phyloP scores from a whole-genome alignment of 53 echinoderm and acorn worm genomes.

The Echinarachnius parma region DNA sequence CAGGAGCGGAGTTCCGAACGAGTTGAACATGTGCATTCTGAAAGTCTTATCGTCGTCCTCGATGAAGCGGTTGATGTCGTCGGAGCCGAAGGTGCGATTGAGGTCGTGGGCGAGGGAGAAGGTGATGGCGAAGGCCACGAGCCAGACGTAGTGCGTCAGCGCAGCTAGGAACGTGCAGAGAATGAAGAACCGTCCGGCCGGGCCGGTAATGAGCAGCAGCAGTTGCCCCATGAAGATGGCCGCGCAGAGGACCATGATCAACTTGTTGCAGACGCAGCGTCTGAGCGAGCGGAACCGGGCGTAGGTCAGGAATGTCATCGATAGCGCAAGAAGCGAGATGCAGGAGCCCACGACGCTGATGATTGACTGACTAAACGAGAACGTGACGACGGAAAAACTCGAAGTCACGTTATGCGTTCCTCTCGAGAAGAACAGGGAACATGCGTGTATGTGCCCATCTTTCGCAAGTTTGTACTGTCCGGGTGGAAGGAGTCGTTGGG shows the following conservation, averaged over 20 bases:
- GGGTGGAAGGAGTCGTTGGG: not conserved
- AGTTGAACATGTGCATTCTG: not conserved
- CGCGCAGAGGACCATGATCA: conserved; percentile 34
- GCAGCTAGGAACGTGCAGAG: conserved; percentile 23
- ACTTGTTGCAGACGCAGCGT: conserved; percentile 27
- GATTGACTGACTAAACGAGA: conserved; percentile 16
- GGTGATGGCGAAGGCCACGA: conserved; percentile 33
- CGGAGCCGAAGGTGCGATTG: conserved; percentile 36
- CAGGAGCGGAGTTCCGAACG: conserved; percentile 27
- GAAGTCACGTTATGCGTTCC: conserved; percentile 3
- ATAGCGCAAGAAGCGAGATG: conserved; percentile 18
- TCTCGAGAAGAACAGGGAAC: too few species aligned
- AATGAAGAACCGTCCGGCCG: not conserved
- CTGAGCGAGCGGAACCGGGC: conserved; percentile 5
- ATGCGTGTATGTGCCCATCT: too few species aligned
- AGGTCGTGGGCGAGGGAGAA: conserved; percentile 37
- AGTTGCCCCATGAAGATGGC: conserved; percentile 26
- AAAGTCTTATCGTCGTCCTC: conserved; percentile 12
- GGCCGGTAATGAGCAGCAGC: conserved; percentile 12
- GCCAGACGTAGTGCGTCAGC: conserved; percentile 29
- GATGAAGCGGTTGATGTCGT: not conserved
- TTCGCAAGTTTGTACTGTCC: too few species aligned
- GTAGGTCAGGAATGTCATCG: conserved; percentile 21
- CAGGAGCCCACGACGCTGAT: conserved; percentile 25
- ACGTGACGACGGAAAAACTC: not conserved